Conservation (phyloP, 2,113 vertebrate species). For the Archocentrus centrarchus region DNA sequence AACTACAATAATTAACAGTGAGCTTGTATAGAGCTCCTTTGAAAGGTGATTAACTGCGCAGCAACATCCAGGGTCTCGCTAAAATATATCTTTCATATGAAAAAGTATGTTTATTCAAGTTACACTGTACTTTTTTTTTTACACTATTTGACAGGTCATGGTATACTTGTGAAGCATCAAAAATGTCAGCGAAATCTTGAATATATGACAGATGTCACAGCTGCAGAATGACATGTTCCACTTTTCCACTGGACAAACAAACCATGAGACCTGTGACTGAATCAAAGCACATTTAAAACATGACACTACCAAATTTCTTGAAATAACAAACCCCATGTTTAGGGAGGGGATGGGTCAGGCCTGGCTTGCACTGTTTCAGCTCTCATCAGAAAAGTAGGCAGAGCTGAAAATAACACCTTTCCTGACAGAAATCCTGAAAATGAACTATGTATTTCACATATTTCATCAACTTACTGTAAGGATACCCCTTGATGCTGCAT, state of each 20-base stretch:
- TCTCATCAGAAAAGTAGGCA: not conserved
- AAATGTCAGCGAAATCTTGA: not conserved
- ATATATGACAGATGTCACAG: not conserved
- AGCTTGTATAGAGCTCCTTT: slow-evolving; percentile 31
- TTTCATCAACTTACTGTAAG: not conserved
- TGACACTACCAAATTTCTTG: not conserved
- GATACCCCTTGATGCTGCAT: not conserved
- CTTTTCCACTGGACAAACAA: not conserved
- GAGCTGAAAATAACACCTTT: not conserved
- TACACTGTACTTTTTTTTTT: not conserved
- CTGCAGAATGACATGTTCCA: not conserved
- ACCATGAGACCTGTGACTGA: not conserved
- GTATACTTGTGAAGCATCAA: not conserved
- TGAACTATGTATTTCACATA: not conserved
- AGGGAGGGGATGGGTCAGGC: not conserved
- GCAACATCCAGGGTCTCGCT: not conserved
- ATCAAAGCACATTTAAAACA: not conserved
- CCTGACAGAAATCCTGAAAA: not conserved
- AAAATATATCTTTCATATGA: not conserved
- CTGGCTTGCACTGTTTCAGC: not conserved
- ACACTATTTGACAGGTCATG: not conserved
- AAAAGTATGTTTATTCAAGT: too few relatives aligned
- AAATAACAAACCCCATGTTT: not conserved
- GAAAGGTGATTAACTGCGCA: slow-evolving; percentile 23
- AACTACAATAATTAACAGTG: slow-evolving; percentile 59